phyloP scores from a whole-genome alignment of 2,888 invertebrate genomes.

The Diplolepis rosae region DNA sequence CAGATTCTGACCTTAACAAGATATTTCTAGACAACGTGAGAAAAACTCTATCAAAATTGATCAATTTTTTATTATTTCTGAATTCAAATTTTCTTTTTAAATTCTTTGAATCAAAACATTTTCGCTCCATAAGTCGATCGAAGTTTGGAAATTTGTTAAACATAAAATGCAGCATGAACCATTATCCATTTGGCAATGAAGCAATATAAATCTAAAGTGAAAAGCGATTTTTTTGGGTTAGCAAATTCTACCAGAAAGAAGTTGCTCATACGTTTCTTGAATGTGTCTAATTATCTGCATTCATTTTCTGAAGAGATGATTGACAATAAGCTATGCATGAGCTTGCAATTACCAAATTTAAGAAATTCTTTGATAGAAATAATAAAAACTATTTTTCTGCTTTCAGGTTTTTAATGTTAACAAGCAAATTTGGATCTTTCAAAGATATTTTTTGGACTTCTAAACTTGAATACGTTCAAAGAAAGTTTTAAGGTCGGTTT shows the following conservation, averaged over 20 bases:
- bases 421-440: no score
- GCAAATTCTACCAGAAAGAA: slow-evolving; percentile 14
- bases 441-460: no score
- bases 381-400: no score
- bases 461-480: no score
- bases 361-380: no score
- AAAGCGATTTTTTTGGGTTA: slow-evolving; percentile 13
- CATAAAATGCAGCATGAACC: slow-evolving; percentile 11
- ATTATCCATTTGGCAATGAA: slow-evolving; percentile 9
- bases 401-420: no score
- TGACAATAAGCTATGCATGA: not conserved
- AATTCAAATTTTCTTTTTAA: not conserved
- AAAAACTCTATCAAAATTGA: not conserved
- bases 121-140: not conserved
- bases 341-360: no score
- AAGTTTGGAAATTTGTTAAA: not conserved
- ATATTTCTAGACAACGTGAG: not conserved
- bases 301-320: not conserved
- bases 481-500: no score
- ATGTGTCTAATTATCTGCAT: not conserved
- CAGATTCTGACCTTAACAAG: not conserved
- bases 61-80: not conserved
- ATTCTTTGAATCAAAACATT: not conserved
- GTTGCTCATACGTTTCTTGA: slow-evolving; percentile 1
- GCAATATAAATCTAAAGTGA: slow-evolving; percentile 9